These are phyloP conservation scores for Caenorhabditis panamensis DNA, from an alignment of 2,888 invertebrate genomes.

Conservation along the genomic window DNA sequence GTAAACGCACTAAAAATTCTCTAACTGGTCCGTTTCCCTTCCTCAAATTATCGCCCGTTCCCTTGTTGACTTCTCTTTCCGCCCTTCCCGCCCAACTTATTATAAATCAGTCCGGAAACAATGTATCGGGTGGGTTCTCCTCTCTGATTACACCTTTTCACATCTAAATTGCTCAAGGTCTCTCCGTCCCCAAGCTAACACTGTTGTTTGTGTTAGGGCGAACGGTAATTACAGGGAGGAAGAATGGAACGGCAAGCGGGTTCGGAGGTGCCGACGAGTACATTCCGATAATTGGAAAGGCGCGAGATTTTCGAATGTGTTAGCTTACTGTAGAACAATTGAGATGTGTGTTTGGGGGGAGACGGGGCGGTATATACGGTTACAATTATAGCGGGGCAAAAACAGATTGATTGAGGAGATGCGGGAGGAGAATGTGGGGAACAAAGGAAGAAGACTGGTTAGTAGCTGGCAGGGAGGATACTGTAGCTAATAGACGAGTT, in stretches of 20 bases:
- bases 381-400: constrained; percentile 2
- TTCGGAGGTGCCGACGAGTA: background rate
- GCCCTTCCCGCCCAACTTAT: constrained; percentile 20
- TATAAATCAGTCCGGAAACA: constrained; percentile 33
- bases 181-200: constrained; percentile 1
- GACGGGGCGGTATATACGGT: background rate
- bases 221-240: background rate
- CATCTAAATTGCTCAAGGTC: constrained; percentile 1
- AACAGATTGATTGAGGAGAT: background rate
- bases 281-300: constrained; percentile 11
- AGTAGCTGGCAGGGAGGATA: background rate
- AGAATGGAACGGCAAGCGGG: background rate
- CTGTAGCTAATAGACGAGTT: no score
- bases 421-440: background rate
- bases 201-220: constrained; percentile 9
- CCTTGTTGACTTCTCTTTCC: background rate
- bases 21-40: no score
- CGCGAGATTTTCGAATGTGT: constrained; percentile 5
- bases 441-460: background rate
- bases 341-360: no score
- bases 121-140: background rate
- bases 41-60: background rate
- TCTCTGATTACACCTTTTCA: constrained; percentile 37
- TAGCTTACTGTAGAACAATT: background rate
- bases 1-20: no score